Percentiles rank a stretch among this genome's conserved stretches.
Conservation (phyloP, 2,888 invertebrate genomes). For the Netelia virgata region DNA sequence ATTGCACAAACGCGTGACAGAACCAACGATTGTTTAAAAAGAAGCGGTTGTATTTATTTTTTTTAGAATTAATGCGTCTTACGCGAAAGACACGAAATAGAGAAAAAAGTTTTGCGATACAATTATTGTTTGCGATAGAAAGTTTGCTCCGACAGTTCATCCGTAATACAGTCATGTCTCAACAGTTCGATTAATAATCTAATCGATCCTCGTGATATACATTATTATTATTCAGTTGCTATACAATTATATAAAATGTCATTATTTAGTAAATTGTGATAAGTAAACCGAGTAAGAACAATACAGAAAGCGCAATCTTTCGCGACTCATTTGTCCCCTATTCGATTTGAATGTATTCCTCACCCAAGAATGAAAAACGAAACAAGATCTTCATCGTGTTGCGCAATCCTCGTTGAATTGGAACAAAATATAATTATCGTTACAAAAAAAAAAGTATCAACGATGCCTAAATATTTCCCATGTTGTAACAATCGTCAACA, state of each 20-base stretch:
- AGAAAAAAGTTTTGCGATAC: constrained; percentile 28
- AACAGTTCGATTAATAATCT: constrained; percentile 20
- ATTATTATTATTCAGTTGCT: constrained; percentile 24
- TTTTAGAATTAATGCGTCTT: constrained; percentile 13
- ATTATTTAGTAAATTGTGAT: constrained; percentile 44
- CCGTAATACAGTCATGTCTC: neutral
- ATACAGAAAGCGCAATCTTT: constrained; percentile 1
- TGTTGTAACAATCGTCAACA: neutral
- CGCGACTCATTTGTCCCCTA: neutral
- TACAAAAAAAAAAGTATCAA: neutral
- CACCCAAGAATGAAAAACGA: neutral
- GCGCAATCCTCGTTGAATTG: neutral
- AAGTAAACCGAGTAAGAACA: constrained; percentile 3
- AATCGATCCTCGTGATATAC: constrained; percentile 32
- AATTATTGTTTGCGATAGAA: constrained; percentile 15
- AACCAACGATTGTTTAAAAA: constrained; percentile 14
- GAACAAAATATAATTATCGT: neutral
- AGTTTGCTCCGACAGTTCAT: neutral
- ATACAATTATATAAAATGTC: constrained; percentile 34
- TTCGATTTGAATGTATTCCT: neutral
- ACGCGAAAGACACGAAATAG: constrained; percentile 6
- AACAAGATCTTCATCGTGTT: neutral
- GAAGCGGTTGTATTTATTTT: constrained; percentile 36
- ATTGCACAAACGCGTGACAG: constrained; percentile 11
- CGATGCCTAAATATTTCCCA: neutral